phyloP scores from a whole-genome alignment of 2,113 vertebrate genomes.

The Thinocorus orbignyianus region DNA sequence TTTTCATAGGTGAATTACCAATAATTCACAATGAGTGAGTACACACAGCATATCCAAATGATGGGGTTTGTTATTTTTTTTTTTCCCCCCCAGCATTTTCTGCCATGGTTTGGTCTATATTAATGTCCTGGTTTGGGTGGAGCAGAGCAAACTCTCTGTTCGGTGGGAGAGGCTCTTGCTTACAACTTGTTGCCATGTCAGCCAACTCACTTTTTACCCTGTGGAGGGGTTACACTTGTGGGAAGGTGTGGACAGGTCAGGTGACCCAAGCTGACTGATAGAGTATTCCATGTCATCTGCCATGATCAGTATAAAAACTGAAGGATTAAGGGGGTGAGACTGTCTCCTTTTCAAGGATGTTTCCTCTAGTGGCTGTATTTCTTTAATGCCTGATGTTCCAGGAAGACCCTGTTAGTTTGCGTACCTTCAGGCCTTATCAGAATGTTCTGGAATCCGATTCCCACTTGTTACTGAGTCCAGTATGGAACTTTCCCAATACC shows the following conservation, averaged over 20 bases:
- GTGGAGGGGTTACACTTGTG: not conserved
- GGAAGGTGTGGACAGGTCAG: not conserved
- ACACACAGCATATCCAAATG: not conserved
- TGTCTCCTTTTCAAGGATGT: too few relatives aligned
- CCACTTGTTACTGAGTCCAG: not conserved
- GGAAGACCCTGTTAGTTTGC: too few relatives aligned
- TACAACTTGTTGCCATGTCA: not conserved
- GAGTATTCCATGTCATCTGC: not conserved
- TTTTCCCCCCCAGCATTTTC: not conserved
- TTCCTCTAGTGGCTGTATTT: too few relatives aligned
- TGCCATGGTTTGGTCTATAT: not conserved
- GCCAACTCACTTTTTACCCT: not conserved
- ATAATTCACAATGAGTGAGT: not conserved
- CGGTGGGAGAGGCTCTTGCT: not conserved
- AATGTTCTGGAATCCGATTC: not conserved
- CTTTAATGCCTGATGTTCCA: too few relatives aligned
- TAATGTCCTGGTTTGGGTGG: not conserved
- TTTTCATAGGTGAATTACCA: not conserved
- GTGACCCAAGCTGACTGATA: not conserved
- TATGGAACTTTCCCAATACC: not conserved
- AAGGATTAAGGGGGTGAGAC: not conserved
- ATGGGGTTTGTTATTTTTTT: not conserved
- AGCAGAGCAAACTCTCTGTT: not conserved
- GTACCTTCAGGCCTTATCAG: too few relatives aligned
- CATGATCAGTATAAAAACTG: not conserved